phyloP scores from a whole-genome alignment of 1,140 invertebrate genomes.

The Coelopa frigida region DNA sequence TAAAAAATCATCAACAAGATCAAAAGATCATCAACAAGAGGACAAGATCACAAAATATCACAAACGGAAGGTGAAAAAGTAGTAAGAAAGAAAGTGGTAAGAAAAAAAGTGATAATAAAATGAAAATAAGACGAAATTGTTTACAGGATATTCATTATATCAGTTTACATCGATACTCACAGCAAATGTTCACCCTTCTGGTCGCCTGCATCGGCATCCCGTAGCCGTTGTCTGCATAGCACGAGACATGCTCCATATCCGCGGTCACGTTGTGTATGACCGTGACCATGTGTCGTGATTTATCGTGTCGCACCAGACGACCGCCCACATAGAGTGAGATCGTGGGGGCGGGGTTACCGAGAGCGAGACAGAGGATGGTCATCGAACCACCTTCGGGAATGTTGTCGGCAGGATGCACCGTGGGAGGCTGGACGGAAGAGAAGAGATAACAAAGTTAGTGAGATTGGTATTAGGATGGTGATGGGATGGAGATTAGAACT shows the following conservation, averaged over 20 bases:
- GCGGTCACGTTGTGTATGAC: constrained; percentile 71
- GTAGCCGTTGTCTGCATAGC: constrained; percentile 78
- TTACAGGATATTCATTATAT: no score
- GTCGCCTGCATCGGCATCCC: constrained; percentile 76
- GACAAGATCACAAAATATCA: no score
- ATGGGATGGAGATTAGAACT: no score
- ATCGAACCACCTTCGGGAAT: constrained; percentile 75
- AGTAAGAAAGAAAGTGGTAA: no score
- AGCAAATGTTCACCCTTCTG: constrained; percentile 65
- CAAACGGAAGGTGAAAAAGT: no score
- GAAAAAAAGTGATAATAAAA: no score
- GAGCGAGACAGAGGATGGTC: constrained; percentile 75
- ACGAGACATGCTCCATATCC: constrained; percentile 75
- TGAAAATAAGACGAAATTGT: no score
- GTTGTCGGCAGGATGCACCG: constrained; percentile 71
- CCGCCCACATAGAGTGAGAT: constrained; percentile 66
- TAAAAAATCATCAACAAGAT: no score
- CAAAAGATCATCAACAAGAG: no score
- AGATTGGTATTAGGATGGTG: no score
- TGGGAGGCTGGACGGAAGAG: constrained; percentile 56
- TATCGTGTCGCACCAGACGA: constrained; percentile 64
- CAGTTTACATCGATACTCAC: constrained; percentile 60
- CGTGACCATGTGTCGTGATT: constrained; percentile 71
- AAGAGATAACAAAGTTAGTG: no score
- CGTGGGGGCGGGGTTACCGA: constrained; percentile 73